Evolutionary conservation across 2,888 invertebrate genomes (phyloP).

Genomic region (Andrena trimmerana): DNA sequence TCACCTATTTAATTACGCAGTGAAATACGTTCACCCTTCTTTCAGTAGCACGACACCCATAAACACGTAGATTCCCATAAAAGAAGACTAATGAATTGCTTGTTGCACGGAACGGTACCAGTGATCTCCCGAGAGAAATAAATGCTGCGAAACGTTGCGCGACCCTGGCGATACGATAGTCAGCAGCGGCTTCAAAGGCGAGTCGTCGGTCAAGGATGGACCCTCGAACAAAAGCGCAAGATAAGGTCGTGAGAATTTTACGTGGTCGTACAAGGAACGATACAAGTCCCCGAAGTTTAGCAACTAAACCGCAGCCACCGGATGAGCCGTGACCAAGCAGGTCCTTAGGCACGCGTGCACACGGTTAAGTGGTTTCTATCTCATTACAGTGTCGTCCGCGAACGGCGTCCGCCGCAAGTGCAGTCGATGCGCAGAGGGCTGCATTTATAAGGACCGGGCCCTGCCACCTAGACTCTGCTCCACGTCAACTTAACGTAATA

Average conservation of each 20-base stretch:
- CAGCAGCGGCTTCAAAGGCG: not conserved
- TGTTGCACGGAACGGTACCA: too few species aligned
- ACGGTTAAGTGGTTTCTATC: constrained; percentile 81
- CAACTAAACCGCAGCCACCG: constrained; percentile 72
- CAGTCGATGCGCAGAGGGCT: constrained; percentile 54
- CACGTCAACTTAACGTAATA: constrained; percentile 69
- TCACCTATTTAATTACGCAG: too few species aligned
- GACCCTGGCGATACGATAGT: not conserved
- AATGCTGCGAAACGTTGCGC: not conserved
- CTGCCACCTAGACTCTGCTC: constrained; percentile 37
- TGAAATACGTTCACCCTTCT: too few species aligned
- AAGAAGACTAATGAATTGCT: too few species aligned
- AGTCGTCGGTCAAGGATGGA: not conserved
- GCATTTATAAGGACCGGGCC: constrained; percentile 41
- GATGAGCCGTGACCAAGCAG: constrained; percentile 48
- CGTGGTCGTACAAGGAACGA: not conserved
- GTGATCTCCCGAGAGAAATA: too few species aligned
- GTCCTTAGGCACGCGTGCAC: constrained; percentile 80
- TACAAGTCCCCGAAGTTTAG: constrained; percentile 64
- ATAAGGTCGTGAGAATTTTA: constrained; percentile 38
- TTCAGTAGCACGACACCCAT: too few species aligned
- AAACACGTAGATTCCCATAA: too few species aligned
- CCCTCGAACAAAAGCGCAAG: not conserved
- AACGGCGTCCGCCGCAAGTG: constrained; percentile 57
- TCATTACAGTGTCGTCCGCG: constrained; percentile 75